These are phyloP conservation scores for Smithornis capensis DNA, from an alignment of 2,113 vertebrate genomes.

Conservation along the genomic window DNA sequence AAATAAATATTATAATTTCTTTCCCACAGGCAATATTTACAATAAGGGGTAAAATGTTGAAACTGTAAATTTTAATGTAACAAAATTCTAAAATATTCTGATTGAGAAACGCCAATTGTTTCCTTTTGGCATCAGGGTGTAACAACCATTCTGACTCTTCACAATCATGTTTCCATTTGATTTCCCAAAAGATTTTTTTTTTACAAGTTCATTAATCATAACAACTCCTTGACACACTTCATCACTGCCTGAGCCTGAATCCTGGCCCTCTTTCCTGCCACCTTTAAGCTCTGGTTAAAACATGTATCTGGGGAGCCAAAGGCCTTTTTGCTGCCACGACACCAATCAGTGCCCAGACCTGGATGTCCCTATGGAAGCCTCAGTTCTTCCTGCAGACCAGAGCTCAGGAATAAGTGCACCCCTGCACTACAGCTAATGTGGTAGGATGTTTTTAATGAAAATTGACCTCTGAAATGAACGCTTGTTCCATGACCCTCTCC, in stretches of 20 bases:
- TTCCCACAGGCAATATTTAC: background rate
- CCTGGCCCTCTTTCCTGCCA: background rate
- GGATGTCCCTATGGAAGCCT: background rate
- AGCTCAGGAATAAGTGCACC: background rate
- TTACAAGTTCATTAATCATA: background rate
- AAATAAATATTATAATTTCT: background rate
- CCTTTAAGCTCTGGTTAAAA: background rate
- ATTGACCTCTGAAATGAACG: background rate
- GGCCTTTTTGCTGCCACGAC: background rate
- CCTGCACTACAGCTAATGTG: background rate
- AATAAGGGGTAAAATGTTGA: background rate
- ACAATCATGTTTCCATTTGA: background rate
- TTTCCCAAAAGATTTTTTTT: background rate
- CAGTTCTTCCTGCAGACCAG: background rate
- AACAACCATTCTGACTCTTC: background rate
- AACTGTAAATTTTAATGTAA: background rate
- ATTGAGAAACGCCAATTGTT: background rate
- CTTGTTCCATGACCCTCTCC: background rate
- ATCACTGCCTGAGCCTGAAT: background rate
- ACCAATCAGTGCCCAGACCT: background rate
- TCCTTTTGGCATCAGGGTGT: background rate
- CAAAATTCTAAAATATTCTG: background rate
- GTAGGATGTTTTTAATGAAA: background rate
- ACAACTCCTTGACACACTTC: background rate
- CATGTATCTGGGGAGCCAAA: background rate